Base-by-base conservation (phyloP, 2,888 invertebrate genomes). In the Nomada hirtipes region DNA sequence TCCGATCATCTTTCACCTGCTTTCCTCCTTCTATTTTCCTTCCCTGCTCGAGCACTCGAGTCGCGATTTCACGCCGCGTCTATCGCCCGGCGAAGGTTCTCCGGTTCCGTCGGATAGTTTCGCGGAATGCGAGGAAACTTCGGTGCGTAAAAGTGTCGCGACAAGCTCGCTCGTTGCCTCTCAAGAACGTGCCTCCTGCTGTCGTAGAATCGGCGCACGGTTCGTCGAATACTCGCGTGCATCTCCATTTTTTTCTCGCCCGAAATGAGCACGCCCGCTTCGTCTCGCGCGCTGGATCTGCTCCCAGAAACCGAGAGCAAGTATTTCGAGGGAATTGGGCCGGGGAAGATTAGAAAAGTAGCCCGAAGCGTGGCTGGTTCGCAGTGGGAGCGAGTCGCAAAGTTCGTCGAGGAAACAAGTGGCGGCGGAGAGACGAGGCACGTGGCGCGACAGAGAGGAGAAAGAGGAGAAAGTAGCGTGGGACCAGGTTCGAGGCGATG, bases 321-420 rank as follows among this genome's bases (percentile, higher is more conserved):
- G 50, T 71, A 52, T 73, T 55, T 57, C 64, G 65, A 15, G 57
- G 57, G 53, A 65, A 75, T 57, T 68, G 60, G 59, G 68, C 68
- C 64, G 67, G 23, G 26, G 55, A 44, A 64, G 72, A 73, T 64
- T 73, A 73, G 64, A 73, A 64, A 73, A 55, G 64, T 64, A 55
- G 72, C 70, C 70, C 20, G 70, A 20, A 61, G 70, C 70, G 36
- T 20, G 20, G 20, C 52, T 15, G 11, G 52, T 2, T 67, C n/a
- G 67, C 15, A 13, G 52, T 15, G 52, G n/a, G 15, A 36, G 36
- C 53, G 52, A 67, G 15, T 29, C n/a, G 59, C 15, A 4, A 15
- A 42, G 67, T 42, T 29, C 57, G 23, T 10, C 29, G 70, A 15
- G 47, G 47, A 36, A 20, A 57, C 57, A 10, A 57, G 2, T 13